Evolutionary conservation across 2,113 vertebrate species (phyloP).

Genomic region (Pelobates fuscus): DNA sequence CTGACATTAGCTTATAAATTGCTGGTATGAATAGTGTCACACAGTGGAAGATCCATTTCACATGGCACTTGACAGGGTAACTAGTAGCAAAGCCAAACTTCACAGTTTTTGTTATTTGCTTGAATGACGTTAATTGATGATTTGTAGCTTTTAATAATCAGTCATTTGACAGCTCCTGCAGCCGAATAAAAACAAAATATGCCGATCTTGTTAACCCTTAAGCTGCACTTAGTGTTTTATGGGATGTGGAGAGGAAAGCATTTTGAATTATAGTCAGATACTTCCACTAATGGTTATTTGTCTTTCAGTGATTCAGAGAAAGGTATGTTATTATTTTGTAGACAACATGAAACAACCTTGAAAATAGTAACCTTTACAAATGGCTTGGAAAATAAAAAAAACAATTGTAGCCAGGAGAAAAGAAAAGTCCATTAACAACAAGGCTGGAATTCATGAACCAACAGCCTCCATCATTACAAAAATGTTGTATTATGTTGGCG

Average conservation of each 20-base stretch:
- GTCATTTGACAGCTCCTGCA: conserved; percentile 32
- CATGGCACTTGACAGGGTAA: conserved; percentile 34
- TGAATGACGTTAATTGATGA: conserved; percentile 40
- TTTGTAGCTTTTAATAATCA: conserved; percentile 41
- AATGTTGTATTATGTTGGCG: not conserved
- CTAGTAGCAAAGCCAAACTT: conserved; percentile 26
- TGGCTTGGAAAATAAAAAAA: not conserved
- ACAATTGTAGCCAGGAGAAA: not conserved
- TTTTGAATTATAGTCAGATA: not conserved
- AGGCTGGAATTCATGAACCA: not conserved
- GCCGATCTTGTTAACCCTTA: too few relatives aligned
- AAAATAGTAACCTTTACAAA: not conserved
- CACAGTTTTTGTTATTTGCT: conserved; percentile 34
- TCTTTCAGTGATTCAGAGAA: not conserved
- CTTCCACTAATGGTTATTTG: not conserved
- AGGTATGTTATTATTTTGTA: not conserved
- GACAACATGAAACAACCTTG: not conserved
- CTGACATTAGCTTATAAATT: too few relatives aligned
- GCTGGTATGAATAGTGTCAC: too few relatives aligned
- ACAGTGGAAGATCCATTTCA: conserved; percentile 13
- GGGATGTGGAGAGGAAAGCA: not conserved
- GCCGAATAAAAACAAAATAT: conserved; percentile 27
- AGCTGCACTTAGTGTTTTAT: not conserved
- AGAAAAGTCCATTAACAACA: not conserved
- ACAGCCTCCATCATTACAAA: not conserved